Evolutionary conservation across 2,888 invertebrate genomes (phyloP), one percentile per base, ranked within the genome.

Genomic region (Melanotus villosus): DNA sequence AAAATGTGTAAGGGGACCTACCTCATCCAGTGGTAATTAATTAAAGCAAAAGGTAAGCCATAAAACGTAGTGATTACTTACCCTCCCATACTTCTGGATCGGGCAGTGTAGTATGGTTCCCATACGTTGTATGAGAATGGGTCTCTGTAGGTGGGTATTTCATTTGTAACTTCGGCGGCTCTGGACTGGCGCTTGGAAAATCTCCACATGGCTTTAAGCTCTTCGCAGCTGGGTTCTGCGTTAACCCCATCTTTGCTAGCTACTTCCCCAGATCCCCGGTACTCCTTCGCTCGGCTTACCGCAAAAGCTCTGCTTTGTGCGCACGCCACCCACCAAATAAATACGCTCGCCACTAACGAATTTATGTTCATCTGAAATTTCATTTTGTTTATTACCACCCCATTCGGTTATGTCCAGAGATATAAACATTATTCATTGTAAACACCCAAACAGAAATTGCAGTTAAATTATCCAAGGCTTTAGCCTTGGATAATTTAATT

Each of bases 191-290:
- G 86, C 84, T 95, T 95, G 12, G 94, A 95, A 86, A 95, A 94
- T 83, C 93, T 91, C 96, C 96, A 96, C 95, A 96, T 96, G 7
- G 93, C 93, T 69, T 95, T 90, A 54, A 96, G 87, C 81, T 96
- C 93, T 75, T 95, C 94, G 83, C 96, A 96, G 58, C 91, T 91
- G 0, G 96, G 96, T 80, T 96, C 96, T 32, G 89, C 88, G 14
- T 85, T 82, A 74, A 88, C 85, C 60, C 81, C 82, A 73, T 85
- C 82, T 76, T 82, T 83, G 58, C 72, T 75, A 5, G 77, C 71
- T 9, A 81, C 77, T 78, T 84, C 84, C 19, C 79, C 79, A 16
- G 81, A 72, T 71, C 78, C 78, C 68, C 80, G 73, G 70, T 78
- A 80, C 26, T 79, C 81, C 75, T 81, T 81, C 43, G 78, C 70